Conservation (phyloP, 92 coral and sea anemone genomes). For the Phenganax subtilis region DNA sequence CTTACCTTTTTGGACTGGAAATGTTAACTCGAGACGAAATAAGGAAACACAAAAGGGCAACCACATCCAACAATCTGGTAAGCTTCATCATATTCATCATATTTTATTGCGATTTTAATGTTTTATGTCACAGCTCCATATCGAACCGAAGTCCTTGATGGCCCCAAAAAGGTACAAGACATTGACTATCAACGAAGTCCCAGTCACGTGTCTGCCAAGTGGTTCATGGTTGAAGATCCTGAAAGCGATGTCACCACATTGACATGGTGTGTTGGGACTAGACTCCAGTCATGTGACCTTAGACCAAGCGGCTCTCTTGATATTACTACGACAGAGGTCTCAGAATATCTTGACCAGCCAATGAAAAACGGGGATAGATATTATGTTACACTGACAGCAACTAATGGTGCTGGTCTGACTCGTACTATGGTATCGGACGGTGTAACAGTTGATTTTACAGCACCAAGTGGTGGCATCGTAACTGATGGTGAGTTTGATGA, state of each 20-base stretch:
- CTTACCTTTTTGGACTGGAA: too few relatives aligned
- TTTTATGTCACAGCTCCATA: conserved; percentile 47
- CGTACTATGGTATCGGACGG: conserved; percentile 73
- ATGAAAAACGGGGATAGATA: conserved; percentile 61
- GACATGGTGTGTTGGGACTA: conserved; percentile 80
- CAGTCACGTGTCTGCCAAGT: conserved; percentile 58
- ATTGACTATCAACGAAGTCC: conserved; percentile 63
- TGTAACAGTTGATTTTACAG: conserved; percentile 71
- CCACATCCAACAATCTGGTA: too few relatives aligned
- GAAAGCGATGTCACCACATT: conserved; percentile 77
- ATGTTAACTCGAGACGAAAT: too few relatives aligned
- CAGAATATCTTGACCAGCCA: conserved; percentile 46
- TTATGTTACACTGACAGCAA: conserved; percentile 68
- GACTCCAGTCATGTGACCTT: conserved; percentile 61
- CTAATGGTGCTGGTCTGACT: conserved; percentile 77
- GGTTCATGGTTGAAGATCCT: conserved; percentile 72
- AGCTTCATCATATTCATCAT: too few relatives aligned
- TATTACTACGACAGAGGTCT: conserved; percentile 46
- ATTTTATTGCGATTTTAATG: too few relatives aligned
- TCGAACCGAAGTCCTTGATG: conserved; percentile 52
- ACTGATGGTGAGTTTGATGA: conserved; percentile 53
- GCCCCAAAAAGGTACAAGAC: conserved; percentile 55
- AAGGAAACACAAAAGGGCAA: too few relatives aligned
- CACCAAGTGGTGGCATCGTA: conserved; percentile 67
- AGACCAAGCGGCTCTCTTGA: conserved; percentile 32